Evolutionary conservation across 2,888 invertebrate species (phyloP), one percentile per base, ranked within the genome.

Genomic region (Diaperis boleti): DNA sequence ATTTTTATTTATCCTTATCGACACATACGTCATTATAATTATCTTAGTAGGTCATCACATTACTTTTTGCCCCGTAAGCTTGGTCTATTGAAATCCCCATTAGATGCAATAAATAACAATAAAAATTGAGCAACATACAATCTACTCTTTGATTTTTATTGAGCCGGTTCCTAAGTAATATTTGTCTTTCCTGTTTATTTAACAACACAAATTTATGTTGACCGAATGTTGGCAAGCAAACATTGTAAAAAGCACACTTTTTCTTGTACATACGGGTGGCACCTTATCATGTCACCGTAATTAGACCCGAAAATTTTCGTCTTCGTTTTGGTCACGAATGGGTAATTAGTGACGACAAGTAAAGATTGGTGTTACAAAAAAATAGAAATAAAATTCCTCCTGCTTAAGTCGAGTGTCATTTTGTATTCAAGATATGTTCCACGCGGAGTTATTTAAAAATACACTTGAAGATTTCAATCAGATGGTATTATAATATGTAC

Each of bases 361-460:
- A 60, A 52, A 52, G 52, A 52, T 52, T 52, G 52, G 59, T 42
- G 50, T 47, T 39, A 22, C 4, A 18, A 60, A 60, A 60, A 60
- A 39, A 54, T 14, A 50, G 37, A 56, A 57, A 57, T 52, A 20
- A 13, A 57, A 13, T 39, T 49, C 11, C 50, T 31, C 35, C 42
- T 35, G 52, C 59, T 60, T 22, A 60, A 49, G 13, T 17, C 26
- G 11, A 26, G 17, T 39, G 59, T 59, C 59, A 59, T 49, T 49
- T 49, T 15, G 29, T 37, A 39, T 15, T 37, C 17, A 39, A 20
- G 59, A 60, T 18, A 11, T 14, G 35, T 42, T 22, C 52, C 59
- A 60, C 18, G 42, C 35, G 50, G 39, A 39, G 41, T 39, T 39
- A 57, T 17, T 49, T 59, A 49, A 50, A 50, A 50, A 50, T 50